These are phyloP conservation scores for Tortricodes alternella DNA, from an alignment of 2,888 invertebrate species.

Conservation along the genomic window DNA sequence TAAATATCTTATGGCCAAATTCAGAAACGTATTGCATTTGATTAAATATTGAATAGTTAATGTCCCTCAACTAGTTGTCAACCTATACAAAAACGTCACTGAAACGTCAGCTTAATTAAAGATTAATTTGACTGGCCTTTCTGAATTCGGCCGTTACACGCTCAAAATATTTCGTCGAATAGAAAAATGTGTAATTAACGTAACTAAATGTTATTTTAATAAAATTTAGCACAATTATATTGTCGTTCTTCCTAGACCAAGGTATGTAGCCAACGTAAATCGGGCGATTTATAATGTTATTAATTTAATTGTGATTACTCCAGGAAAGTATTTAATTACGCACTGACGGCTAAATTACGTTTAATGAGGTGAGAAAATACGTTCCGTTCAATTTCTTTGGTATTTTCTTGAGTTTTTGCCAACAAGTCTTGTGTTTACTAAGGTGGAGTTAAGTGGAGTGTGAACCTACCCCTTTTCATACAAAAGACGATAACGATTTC, in stretches of 20 bases:
- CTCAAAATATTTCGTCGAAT: no score
- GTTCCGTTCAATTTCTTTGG: slow-evolving; percentile 35
- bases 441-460: not conserved
- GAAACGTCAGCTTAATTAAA: no score
- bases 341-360: slow-evolving; percentile 36
- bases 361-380: slow-evolving; percentile 40
- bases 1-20: no score
- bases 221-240: slow-evolving; percentile 4
- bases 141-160: no score
- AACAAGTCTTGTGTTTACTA: not conserved
- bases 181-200: not conserved
- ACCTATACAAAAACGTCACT: no score
- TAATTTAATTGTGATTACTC: slow-evolving; percentile 16
- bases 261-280: slow-evolving; percentile 12
- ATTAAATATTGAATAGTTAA: no score
- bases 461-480: no score
- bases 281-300: slow-evolving; percentile 3
- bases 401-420: slow-evolving; percentile 21
- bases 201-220: not conserved
- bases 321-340: slow-evolving; percentile 15
- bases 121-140: no score
- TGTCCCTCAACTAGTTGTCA: no score
- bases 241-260: not conserved
- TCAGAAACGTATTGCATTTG: no score
- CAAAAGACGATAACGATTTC: no score